A percentile compares a stretch with the other conserved stretches of the same genome.
phyloP scores from a whole-genome alignment of 2,113 vertebrate genomes.

The Seriola quinqueradiata region DNA sequence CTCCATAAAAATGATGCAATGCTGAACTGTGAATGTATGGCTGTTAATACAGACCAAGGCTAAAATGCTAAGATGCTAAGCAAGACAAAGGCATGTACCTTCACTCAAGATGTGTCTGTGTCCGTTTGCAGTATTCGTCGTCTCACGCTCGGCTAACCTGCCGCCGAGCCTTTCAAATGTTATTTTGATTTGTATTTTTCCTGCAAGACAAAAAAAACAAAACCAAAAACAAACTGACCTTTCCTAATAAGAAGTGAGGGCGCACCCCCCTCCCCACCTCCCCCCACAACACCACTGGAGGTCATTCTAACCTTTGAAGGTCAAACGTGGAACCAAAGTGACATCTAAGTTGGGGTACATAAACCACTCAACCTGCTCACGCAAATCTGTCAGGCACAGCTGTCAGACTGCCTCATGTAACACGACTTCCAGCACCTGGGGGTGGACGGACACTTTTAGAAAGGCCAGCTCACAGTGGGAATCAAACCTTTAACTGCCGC shows the following conservation, averaged over 20 bases:
- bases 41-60: too few species aligned
- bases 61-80: too few species aligned
- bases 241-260: constrained; percentile 51
- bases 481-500: constrained; percentile 40
- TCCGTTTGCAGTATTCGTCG: neutral
- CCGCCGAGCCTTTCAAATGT: neutral
- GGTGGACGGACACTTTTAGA: constrained; percentile 53
- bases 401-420: constrained; percentile 61
- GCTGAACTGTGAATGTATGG: neutral
- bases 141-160: neutral
- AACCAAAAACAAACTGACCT: constrained; percentile 65
- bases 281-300: constrained; percentile 51
- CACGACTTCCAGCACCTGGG: constrained; percentile 41
- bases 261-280: neutral
- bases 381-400: constrained; percentile 43
- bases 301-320: constrained; percentile 77
- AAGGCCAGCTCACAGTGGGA: constrained; percentile 69
- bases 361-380: constrained; percentile 52
- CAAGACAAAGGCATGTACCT: neutral
- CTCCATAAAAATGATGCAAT: too few species aligned
- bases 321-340: constrained; percentile 57
- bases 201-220: constrained; percentile 14
- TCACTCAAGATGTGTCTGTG: too few species aligned
- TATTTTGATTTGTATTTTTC: constrained; percentile 2
- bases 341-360: constrained; percentile 48